Evolutionary conservation across 2,113 vertebrate species (phyloP).

Genomic region (Clarias macrocephalus): DNA sequence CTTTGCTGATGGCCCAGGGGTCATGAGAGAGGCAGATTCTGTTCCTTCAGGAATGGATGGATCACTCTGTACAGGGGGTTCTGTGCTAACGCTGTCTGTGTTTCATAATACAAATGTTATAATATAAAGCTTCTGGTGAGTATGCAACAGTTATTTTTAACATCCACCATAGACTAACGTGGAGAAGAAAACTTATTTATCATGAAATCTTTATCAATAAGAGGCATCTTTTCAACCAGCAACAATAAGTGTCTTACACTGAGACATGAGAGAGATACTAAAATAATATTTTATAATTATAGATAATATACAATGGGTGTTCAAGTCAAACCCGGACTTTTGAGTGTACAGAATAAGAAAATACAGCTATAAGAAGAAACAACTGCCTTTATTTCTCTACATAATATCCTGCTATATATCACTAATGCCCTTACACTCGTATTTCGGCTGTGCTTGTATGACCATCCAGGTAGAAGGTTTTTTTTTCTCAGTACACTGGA

Average conservation of each 20-base stretch:
- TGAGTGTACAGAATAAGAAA: too few relatives aligned
- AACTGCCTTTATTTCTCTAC: too few relatives aligned
- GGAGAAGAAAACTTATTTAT: neutral
- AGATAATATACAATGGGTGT: too few relatives aligned
- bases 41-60: constrained; percentile 36
- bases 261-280: neutral
- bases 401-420: too few relatives aligned
- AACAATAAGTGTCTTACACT: neutral
- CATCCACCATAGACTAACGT: neutral
- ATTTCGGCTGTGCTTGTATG: too few relatives aligned
- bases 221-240: neutral
- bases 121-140: neutral
- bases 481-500: too few relatives aligned
- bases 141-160: neutral
- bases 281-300: neutral
- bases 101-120: neutral
- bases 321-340: too few relatives aligned
- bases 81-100: constrained; percentile 63
- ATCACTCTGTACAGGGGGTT: constrained; percentile 58
- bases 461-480: too few relatives aligned
- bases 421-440: too few relatives aligned
- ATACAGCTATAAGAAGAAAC: too few relatives aligned
- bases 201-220: neutral
- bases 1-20: constrained; percentile 55
- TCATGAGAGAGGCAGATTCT: neutral